A percentile compares a stretch with the other conserved stretches of the same genome.
Conservation (phyloP, 2,888 invertebrate species). For the Rotaria macrura region DNA sequence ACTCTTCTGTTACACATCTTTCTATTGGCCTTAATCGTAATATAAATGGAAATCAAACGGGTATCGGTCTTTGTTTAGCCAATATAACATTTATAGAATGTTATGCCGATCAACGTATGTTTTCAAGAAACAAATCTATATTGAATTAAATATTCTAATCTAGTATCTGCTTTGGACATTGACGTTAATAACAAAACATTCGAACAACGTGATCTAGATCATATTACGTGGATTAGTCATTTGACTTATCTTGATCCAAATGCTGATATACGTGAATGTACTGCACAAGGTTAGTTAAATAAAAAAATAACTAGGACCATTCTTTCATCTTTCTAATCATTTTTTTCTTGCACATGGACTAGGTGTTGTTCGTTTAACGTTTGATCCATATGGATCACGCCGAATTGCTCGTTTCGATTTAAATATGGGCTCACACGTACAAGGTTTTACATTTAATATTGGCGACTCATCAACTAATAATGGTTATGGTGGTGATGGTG, state of each 20-base stretch:
- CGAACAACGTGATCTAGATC: slow-evolving; percentile 1
- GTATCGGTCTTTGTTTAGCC: slow-evolving; percentile 29
- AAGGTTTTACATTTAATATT: slow-evolving; percentile 33
- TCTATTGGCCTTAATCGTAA: slow-evolving; percentile 31
- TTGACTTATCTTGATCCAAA: slow-evolving; percentile 31
- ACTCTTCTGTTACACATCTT: neutral
- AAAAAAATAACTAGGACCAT: no score
- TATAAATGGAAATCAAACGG: slow-evolving; percentile 18
- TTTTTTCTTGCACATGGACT: no score
- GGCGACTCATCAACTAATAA: slow-evolving; percentile 33
- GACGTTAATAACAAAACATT: slow-evolving; percentile 23
- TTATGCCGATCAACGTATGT: neutral
- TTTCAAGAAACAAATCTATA: neutral
- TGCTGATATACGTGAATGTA: slow-evolving; percentile 22
- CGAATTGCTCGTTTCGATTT: slow-evolving; percentile 31
- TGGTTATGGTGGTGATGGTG: slow-evolving; percentile 32
- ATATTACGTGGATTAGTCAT: slow-evolving; percentile 29
- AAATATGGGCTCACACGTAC: slow-evolving; percentile 22
- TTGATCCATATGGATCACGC: slow-evolving; percentile 25
- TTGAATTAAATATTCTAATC: neutral
- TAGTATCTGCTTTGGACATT: slow-evolving; percentile 25
- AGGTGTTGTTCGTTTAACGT: slow-evolving; percentile 30
- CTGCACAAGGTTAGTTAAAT: slow-evolving; percentile 21
- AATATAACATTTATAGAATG: slow-evolving; percentile 31
- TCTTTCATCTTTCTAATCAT: neutral